These are phyloP conservation scores for Mormyrops attenuatus DNA, from an alignment of 2,797 vertebrate species.

Conservation along the genomic window DNA sequence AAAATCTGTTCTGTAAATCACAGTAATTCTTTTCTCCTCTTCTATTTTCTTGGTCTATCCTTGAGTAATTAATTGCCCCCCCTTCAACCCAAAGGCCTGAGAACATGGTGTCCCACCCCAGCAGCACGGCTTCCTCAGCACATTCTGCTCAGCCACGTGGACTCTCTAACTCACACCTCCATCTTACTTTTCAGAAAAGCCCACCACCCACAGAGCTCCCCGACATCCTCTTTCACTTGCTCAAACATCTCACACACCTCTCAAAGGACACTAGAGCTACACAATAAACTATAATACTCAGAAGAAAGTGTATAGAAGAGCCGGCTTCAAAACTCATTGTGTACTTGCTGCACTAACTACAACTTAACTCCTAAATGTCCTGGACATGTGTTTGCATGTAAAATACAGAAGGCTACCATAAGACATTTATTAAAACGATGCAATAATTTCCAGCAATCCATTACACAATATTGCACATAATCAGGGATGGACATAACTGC, in stretches of 20 bases:
- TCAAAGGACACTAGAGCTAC: not conserved
- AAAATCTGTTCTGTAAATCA: too few relatives aligned
- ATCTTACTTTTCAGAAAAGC: not conserved
- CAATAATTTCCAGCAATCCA: not conserved
- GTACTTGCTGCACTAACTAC: not conserved
- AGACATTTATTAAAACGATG: not conserved
- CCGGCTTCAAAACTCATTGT: not conserved
- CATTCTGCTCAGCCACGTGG: not conserved
- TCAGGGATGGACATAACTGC: not conserved
- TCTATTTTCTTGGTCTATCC: not conserved
- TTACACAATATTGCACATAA: not conserved
- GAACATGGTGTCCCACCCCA: not conserved
- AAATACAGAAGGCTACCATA: not conserved
- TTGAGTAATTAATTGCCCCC: not conserved
- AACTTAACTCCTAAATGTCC: not conserved
- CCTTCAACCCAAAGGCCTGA: constrained; percentile 19
- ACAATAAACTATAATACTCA: not conserved
- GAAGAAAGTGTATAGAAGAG: not conserved
- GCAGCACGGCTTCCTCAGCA: not conserved
- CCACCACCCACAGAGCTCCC: not conserved
- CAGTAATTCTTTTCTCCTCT: not conserved
- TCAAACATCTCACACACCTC: constrained; percentile 2
- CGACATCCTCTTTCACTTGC: not conserved
- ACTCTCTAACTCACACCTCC: not conserved
- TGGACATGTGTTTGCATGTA: not conserved